phyloP scores from a whole-genome alignment of 2,888 invertebrate genomes.

The Hyposoter didymator region DNA sequence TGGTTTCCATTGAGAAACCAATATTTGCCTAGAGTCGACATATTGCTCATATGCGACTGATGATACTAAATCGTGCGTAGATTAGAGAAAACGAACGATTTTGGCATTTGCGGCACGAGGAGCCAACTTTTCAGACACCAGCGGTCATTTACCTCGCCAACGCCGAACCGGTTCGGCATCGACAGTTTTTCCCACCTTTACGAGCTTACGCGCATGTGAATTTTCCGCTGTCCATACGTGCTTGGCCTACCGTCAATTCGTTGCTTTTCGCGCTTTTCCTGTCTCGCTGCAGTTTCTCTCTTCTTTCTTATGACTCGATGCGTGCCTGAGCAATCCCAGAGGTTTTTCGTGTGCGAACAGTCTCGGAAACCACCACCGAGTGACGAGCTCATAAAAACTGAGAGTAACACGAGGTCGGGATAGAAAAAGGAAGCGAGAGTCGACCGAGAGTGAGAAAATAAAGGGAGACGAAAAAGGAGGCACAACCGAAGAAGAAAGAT shows the following conservation, averaged over 20 bases:
- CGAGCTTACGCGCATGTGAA: constrained; percentile 7
- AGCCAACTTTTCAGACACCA: too few relatives aligned
- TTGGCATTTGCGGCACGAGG: too few relatives aligned
- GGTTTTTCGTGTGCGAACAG: constrained; percentile 53
- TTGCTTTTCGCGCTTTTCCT: constrained; percentile 5
- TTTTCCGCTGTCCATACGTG: constrained; percentile 29
- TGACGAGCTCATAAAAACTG: constrained; percentile 66
- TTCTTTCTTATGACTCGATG: constrained; percentile 20
- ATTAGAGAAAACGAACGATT: too few relatives aligned
- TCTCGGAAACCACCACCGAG: constrained; percentile 64
- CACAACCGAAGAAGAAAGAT: constrained; percentile 53
- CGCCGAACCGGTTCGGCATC: too few relatives aligned
- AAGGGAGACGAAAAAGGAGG: constrained; percentile 7
- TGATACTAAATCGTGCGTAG: too few relatives aligned
- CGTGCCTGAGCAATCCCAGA: constrained; percentile 52
- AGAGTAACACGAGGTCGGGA: constrained; percentile 40
- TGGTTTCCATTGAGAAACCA: too few relatives aligned
- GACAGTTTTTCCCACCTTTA: too few relatives aligned
- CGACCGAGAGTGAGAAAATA: constrained; percentile 11
- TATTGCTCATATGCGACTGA: too few relatives aligned
- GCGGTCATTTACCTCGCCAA: too few relatives aligned
- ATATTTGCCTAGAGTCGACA: too few relatives aligned
- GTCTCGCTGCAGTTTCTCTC: constrained; percentile 11
- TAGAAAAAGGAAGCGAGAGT: constrained; percentile 24
- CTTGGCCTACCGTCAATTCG: constrained; percentile 28